Base-by-base conservation (phyloP, 2,888 invertebrate genomes). In the Ommatoiulus sabulosus region DNA sequence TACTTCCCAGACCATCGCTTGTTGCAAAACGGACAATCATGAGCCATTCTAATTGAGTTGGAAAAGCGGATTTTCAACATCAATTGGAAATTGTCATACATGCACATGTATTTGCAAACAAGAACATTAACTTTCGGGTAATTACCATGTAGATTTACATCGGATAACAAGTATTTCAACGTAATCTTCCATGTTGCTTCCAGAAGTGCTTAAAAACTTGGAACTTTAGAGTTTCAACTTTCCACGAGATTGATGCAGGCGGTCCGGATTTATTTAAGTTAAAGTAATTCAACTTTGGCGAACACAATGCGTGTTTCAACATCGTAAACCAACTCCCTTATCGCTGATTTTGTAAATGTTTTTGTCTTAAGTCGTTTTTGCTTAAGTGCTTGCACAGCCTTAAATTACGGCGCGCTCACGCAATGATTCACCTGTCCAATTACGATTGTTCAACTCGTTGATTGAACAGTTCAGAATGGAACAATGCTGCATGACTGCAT, bases 401-500 rank as follows among this genome's bases (percentile, higher is more conserved):
- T 17, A 63, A 63, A 10, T 10, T 52, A 8, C 52, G n/a, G n/a
- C n/a, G n/a, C n/a, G n/a, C 8, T n/a, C n/a, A 12, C n/a, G n/a
- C 24, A 80, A 12, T 80, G 80, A 35, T 35, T 35, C 80, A 72
- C 24, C 72, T 24, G 72, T 80, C 35, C 80, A 80, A 80, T 80
- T 80, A 80, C 80, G 35, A 80, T 80, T 80, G 80, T 80, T 80
- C 80, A 35, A 35, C 24, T 80, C 35, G 8, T 35, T 35, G 35
- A 72, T 72, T 72, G 72, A 72, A 72, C 72, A 7, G 72, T 72
- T 72, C 72, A 52, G n/a, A 10, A 35, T 80, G 20, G 24, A 35
- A 35, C 80, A 80, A 35, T 35, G 80, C 80, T 80, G 80, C 80
- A 35, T 80, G 80, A 80, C 80, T 80, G 80, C 80, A 80, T 80